phyloP scores from a whole-genome alignment of 1,140 invertebrate species.

The Drosophila mayri region DNA sequence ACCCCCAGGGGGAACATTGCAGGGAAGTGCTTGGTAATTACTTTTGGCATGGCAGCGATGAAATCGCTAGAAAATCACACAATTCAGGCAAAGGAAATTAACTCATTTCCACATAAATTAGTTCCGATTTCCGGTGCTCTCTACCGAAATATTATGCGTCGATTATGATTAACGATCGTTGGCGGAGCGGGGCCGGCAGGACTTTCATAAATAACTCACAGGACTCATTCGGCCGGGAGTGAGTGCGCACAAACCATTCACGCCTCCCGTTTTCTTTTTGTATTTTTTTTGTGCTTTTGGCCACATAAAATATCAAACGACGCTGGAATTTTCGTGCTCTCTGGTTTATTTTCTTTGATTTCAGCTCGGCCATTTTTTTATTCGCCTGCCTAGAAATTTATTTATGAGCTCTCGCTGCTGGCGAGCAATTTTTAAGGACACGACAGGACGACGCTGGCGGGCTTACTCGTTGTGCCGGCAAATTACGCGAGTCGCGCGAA shows the following conservation, averaged over 20 bases:
- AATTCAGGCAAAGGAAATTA: conserved; percentile 80
- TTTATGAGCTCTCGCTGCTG: conserved; percentile 46
- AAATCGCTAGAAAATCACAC: conserved; percentile 81
- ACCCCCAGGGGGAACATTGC: conserved; percentile 13
- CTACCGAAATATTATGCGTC: conserved; percentile 76
- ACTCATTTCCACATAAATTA: conserved; percentile 83
- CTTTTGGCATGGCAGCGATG: conserved; percentile 56
- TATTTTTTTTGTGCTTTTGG: conserved; percentile 3
- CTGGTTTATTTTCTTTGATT: conserved; percentile 40
- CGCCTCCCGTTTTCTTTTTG: conserved; percentile 31
- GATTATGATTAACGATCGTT: conserved; percentile 82
- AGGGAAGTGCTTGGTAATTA: conserved; percentile 74
- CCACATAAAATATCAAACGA: conserved; percentile 51
- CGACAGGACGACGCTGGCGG: conserved; percentile 61
- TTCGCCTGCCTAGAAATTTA: conserved; percentile 47
- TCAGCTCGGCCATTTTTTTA: conserved; percentile 22
- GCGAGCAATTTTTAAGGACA: conserved; percentile 60
- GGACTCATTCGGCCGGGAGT: conserved; percentile 34
- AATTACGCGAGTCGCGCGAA: conserved; percentile 56
- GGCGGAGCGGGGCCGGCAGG: conserved; percentile 40
- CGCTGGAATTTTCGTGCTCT: conserved; percentile 9
- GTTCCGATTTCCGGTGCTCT: conserved; percentile 66
- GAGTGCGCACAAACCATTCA: conserved; percentile 61
- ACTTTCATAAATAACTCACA: conserved; percentile 53
- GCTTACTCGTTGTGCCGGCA: conserved; percentile 54